Base-by-base conservation (phyloP, 92 coral and sea anemone genomes). In the Blastomussa wellsi region DNA sequence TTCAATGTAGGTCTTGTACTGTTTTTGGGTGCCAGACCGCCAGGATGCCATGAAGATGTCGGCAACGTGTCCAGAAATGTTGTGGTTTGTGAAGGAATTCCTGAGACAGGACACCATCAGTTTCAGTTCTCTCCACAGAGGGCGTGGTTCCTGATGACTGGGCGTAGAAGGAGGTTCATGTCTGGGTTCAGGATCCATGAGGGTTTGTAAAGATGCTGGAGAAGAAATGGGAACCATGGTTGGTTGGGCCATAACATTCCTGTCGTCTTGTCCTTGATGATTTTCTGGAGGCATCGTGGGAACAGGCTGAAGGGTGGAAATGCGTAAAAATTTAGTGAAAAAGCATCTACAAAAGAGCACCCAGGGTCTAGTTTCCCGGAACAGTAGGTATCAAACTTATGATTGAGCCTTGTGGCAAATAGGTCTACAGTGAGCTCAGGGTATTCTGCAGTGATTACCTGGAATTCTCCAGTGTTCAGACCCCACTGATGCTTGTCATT, bases 11-110 rank as follows among this genome's bases (percentile, higher is more conserved):
- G 89, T 91, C 41, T 60, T 73, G 82, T 86, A 86, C 66, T 89
- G 92, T 79, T 90, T 90, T 78, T 84, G 65, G 65, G 94, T 91
- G 28, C 85, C 86, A 8, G 90, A 36, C 31, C 88, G 42, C 91
- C 81, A 79, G 22, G 89, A 84, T 29, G 89, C 79, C 88, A 90
- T 79, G 72, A 79, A 28, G 60, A 82, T 53, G n/a, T 87, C 69
- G 44, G 91, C 81, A 87, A 90, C 90, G 57, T 77, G 73, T 78
- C 37, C 78, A 47, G 87, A 90, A 79, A 90, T 47, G 55, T 86
- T 26, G 80, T 76, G 77, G 29, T 86, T 57, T 80, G 69, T 67
- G 76, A 88, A 84, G 84, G 87, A 60, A 68, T 75, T 72, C 90
- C 90, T 51, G 93, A 86, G 84, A 90, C 73, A 24, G 87, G 85